phyloP scores from a whole-genome alignment of 1,140 invertebrate species.

The Mamestra configurata region DNA sequence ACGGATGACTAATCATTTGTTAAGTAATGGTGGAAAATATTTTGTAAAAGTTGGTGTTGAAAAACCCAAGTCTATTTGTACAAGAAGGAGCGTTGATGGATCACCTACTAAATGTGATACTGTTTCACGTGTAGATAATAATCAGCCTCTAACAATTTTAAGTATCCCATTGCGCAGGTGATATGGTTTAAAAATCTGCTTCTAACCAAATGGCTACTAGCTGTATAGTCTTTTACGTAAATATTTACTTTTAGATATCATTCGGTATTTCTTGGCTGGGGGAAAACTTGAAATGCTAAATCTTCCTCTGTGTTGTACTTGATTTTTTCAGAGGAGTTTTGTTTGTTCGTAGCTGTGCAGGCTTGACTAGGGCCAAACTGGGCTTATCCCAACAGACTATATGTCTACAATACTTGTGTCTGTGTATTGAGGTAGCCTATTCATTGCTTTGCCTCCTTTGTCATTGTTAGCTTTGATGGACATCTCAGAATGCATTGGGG shows the following conservation, averaged over 20 bases:
- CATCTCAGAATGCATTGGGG: no score
- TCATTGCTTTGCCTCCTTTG: no score
- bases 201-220: not conserved
- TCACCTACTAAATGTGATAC: slow-evolving; percentile 5
- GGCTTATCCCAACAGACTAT: no score
- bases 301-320: not conserved
- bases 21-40: slow-evolving; percentile 21
- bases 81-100: slow-evolving; percentile 7
- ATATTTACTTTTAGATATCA: slow-evolving; percentile 6
- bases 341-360: no score
- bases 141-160: not conserved
- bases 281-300: not conserved
- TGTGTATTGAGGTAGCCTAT: no score
- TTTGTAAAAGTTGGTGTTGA: slow-evolving; percentile 7
- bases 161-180: not conserved
- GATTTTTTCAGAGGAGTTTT: not conserved
- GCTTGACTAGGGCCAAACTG: no score
- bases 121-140: not conserved
- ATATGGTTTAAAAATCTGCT: not conserved
- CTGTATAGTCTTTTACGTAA: not conserved
- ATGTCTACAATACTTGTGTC: no score
- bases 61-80: slow-evolving; percentile 12
- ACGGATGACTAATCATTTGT: slow-evolving; percentile 8
- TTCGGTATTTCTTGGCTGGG: not conserved
- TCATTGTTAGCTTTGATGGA: no score